Base-by-base conservation (phyloP, 2,888 invertebrate species). In the Dorcus parallelipipedus region DNA sequence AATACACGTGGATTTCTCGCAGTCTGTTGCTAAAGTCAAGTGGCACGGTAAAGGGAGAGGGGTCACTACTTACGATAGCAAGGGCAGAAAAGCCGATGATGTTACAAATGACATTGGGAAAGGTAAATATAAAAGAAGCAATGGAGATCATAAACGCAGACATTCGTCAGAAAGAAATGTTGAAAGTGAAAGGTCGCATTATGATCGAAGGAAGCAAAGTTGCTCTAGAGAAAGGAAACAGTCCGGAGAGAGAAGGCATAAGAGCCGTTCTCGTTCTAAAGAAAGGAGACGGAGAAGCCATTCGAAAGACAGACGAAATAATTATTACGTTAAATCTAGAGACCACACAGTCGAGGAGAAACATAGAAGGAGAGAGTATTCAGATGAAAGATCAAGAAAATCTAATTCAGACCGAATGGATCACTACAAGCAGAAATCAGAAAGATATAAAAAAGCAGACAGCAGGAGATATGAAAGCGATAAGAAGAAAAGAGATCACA, bases 1-100 rank as follows among this genome's bases (percentile, higher is more conserved):
- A 64, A 99, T 99, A 71, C 99, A 99, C 80, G 99, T 99, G 0
- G 99, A 99, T 79, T 99, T 99, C 81, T 97, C 97, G 64, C 99
- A 99, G 77, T 97, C 97, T 50, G 98, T 99, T 1, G 89, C 98
- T 2, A 97, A 97, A 79, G 86, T 94, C 68, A 89, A 89, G 69
- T 96, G 94, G 93, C 83, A 88, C 54, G 95, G 95, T 2, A 95
- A 94, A 80, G 95, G 93, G 0, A 84, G 89, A 72, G 92, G 92
- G 4, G 86, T 92, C 0, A 83, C 84, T 63, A 83, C 85, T 73
- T 80, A 80, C 63, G 79, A 79, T 59, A 73, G 73, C n/a, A 71
- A 72, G 63, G 77, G 76, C 40, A 68, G 70, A 38, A 69, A 64
- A 56, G 64, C 64, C 42, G 64, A 49, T 8, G 68, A 67, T 20